Evolutionary conservation across 2,797 vertebrate species (phyloP).

Genomic region (Sardinella longiceps): DNA sequence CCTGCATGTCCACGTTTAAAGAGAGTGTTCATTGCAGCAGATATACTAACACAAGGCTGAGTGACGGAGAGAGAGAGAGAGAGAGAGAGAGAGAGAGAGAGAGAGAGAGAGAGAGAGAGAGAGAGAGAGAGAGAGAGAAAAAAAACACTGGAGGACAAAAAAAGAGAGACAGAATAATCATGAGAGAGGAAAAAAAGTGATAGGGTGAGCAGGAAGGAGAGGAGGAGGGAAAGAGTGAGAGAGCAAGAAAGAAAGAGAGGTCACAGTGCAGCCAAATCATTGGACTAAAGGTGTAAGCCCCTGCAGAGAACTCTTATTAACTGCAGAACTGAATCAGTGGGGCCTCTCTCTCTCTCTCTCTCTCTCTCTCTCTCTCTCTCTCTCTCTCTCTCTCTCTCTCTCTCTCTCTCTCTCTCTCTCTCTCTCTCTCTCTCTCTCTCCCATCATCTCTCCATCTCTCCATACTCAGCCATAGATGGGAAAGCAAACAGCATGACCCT

Average conservation of each 20-base stretch:
- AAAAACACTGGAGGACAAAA: neutral
- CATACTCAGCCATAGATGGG: constrained; percentile 67
- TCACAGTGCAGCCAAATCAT: constrained; percentile 34
- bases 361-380: neutral
- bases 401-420: constrained; percentile 34
- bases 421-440: constrained; percentile 2
- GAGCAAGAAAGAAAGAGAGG: neutral
- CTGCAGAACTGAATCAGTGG: constrained; percentile 54
- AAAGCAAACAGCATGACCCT: constrained; percentile 74
- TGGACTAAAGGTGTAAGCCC: constrained; percentile 56
- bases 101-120: neutral
- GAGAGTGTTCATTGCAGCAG: neutral
- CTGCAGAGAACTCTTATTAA: constrained; percentile 73
- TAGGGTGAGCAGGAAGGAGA: neutral
- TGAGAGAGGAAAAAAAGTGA: neutral
- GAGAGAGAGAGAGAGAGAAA: neutral
- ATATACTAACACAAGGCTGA: neutral
- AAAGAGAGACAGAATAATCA: neutral
- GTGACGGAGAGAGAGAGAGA: neutral
- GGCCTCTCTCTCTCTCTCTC: constrained; percentile 44
- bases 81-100: neutral
- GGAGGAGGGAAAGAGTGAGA: neutral
- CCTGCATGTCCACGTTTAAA: neutral
- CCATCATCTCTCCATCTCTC: constrained; percentile 16
- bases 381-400: constrained; percentile 33